A percentile compares a stretch with the other conserved stretches of the same genome.
These are phyloP conservation scores for Pseudopodoces humilis DNA, from an alignment of 2,113 vertebrate genomes.

Conservation along the genomic window DNA sequence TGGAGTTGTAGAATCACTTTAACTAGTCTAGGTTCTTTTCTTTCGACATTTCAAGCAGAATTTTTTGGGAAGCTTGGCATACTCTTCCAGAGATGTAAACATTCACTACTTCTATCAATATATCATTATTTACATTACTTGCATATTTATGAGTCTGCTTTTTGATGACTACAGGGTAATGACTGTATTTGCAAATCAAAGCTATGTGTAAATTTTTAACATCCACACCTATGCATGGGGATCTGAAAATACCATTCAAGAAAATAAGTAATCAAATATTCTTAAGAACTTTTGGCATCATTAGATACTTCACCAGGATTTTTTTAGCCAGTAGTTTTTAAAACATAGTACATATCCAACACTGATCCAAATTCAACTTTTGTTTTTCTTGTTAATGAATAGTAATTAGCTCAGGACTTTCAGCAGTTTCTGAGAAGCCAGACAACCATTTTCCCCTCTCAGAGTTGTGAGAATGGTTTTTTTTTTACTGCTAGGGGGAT, in stretches of 20 bases:
- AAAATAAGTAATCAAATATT: background rate
- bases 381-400: background rate
- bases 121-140: background rate
- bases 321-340: background rate
- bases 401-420: background rate
- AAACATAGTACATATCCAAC: background rate
- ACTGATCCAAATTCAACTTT: background rate
- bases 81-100: background rate
- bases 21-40: background rate
- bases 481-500: background rate
- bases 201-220: background rate
- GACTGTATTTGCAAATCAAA: background rate
- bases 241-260: background rate
- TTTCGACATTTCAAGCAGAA: background rate
- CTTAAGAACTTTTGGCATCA: background rate
- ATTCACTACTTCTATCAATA: background rate
- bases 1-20: background rate
- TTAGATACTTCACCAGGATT: background rate
- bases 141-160: background rate
- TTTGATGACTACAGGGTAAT: background rate
- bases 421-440: background rate
- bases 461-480: background rate
- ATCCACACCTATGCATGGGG: background rate
- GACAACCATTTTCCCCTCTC: background rate
- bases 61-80: background rate